Evolutionary conservation across 2,888 invertebrate species (phyloP), one percentile per base, ranked within the genome.

Genomic region (Ichneumoninae sp.): DNA sequence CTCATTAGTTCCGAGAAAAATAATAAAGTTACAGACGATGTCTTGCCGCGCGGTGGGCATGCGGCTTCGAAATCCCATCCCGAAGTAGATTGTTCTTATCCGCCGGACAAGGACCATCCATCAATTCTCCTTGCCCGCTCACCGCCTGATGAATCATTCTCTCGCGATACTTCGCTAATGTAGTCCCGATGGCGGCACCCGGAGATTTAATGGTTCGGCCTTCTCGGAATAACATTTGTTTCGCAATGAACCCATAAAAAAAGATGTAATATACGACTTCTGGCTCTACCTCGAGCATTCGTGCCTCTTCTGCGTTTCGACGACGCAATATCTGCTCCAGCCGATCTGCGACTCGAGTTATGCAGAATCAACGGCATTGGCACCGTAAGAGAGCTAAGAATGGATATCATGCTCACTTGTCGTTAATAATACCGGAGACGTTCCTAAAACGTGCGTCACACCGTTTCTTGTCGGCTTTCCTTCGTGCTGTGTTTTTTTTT

Each of bases 61-160:
- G 7, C 26, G 57, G 5, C 4, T 57, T 26, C 26, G 22, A 57
- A 57, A 26, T 26, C 57, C 57, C 57, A 57, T 57, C 26, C 26
- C 57, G 57, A 4, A 57, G 65, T n/a, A 65, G 47, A 66, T 26
- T n/a, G 33, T 66, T 65, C 57, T 77, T 82, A 77, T 82, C 72
- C 82, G 62, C 26, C 74, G 78, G 82, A 79, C 79, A 62, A 75
- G n/a, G 78, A 69, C 74, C 74, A 83, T 83, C 60, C 82, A 83
- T 83, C 82, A 83, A 83, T 83, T 83, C 74, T 79, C 78, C 54
- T 57, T 62, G 66, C 74, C 69, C 22, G 71, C 70, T 36, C 66
- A 30, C 54, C 22, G 60, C 33, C 66, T 52, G 82, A 83, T 83
- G 82, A 83, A 79, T 83, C 78, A 79, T 83, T 83, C 79, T 69